phyloP scores from a whole-genome alignment of 2,797 vertebrate species.

The Echeneis naucrates region DNA sequence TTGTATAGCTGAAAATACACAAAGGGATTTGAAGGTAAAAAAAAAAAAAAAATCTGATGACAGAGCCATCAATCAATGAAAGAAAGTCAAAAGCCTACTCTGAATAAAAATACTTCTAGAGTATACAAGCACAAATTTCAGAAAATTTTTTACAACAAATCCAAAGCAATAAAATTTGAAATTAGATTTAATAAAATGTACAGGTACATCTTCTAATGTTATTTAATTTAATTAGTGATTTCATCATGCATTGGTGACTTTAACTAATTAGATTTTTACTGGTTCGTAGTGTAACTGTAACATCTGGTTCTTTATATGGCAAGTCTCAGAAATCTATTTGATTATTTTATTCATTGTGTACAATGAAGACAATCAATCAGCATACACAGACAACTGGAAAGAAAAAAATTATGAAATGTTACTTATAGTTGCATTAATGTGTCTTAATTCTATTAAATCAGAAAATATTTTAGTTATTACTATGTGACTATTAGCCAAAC shows the following conservation, averaged over 20 bases:
- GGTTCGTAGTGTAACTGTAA: background rate
- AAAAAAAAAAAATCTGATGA: too few species aligned
- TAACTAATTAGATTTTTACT: background rate
- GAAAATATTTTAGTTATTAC: background rate
- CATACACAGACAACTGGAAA: background rate
- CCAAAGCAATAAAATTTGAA: background rate
- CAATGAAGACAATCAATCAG: background rate
- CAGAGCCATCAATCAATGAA: background rate
- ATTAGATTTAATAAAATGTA: too few species aligned
- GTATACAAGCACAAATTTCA: background rate
- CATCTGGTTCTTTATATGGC: background rate
- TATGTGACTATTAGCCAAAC: background rate
- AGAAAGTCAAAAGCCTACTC: background rate
- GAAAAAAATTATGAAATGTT: background rate
- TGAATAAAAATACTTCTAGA: background rate
- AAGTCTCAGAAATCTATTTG: background rate
- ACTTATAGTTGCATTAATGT: background rate
- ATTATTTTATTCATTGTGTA: background rate
- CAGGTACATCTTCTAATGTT: background rate
- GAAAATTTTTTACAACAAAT: background rate
- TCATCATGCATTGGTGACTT: background rate
- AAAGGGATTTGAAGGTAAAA: background rate
- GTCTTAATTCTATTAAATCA: background rate
- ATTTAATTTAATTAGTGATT: background rate
- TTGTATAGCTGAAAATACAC: background rate